phyloP scores from a whole-genome alignment of 2,113 vertebrate species.

The Paratilapia polleni region DNA sequence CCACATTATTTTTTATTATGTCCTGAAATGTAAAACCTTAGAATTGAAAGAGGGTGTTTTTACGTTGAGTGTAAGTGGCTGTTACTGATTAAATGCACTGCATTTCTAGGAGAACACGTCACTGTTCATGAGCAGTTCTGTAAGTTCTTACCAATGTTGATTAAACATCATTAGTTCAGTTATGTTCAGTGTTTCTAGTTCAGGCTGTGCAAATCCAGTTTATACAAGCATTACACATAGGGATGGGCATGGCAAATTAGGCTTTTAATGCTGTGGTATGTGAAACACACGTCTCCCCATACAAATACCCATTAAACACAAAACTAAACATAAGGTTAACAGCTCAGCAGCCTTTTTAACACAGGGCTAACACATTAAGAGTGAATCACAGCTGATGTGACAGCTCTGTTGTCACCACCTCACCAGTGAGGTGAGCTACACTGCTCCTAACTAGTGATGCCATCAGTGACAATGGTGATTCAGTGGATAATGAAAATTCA shows the following conservation, averaged over 20 bases:
- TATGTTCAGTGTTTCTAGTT: neutral
- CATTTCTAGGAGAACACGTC: neutral
- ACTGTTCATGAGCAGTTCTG: neutral
- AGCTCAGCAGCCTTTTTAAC: neutral
- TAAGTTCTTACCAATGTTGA: neutral
- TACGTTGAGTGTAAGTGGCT: neutral
- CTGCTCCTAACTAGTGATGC: neutral
- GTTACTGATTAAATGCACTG: neutral
- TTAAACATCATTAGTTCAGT: neutral
- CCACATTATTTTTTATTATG: neutral
- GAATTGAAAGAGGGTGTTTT: neutral
- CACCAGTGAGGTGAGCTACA: neutral
- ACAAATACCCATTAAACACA: neutral
- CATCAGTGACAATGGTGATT: neutral
- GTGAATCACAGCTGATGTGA: slow-evolving; percentile 16
- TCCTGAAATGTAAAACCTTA: too few relatives aligned
- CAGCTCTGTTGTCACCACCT: neutral
- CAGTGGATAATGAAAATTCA: slow-evolving; percentile 1
- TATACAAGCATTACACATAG: neutral
- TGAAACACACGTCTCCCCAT: neutral
- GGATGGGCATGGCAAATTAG: neutral
- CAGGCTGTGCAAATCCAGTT: neutral
- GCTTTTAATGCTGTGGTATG: neutral
- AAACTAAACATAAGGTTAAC: neutral
- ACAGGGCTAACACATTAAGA: neutral